A percentile compares a stretch with the other conserved stretches of the same genome.
Evolutionary conservation across 2,888 invertebrate species (phyloP).

Genomic region (Eupeodes latifasciatus): DNA sequence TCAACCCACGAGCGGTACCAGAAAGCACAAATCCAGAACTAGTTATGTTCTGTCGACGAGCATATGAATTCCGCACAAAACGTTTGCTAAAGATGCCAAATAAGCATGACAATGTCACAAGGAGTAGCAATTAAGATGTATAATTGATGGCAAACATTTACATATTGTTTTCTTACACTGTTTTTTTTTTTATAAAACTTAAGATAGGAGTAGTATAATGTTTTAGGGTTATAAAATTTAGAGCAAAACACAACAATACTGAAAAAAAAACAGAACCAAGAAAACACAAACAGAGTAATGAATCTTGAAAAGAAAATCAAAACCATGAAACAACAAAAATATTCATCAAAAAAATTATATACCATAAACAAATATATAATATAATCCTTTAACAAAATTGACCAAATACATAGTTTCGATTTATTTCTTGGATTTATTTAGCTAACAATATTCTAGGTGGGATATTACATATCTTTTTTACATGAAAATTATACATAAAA

Average conservation of each 20-base stretch:
- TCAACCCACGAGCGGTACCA: slow-evolving; percentile 85
- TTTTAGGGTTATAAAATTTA: slow-evolving; percentile 65
- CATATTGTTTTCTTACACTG: slow-evolving; percentile 75
- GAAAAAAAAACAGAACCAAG: slow-evolving; percentile 66
- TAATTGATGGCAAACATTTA: slow-evolving; percentile 38
- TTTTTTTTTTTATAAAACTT: slow-evolving; percentile 56
- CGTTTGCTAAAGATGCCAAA: slow-evolving; percentile 83
- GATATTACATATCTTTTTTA: slow-evolving; percentile 75
- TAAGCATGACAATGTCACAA: slow-evolving; percentile 79
- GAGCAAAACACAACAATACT: slow-evolving; percentile 64
- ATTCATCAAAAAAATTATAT: slow-evolving; percentile 55
- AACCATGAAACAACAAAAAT: slow-evolving; percentile 66
- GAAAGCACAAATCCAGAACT: slow-evolving; percentile 91
- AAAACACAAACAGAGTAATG: slow-evolving; percentile 43
- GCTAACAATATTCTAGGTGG: slow-evolving; percentile 53
- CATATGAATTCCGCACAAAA: slow-evolving; percentile 97
- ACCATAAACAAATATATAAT: slow-evolving; percentile 27
- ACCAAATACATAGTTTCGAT: slow-evolving; percentile 56
- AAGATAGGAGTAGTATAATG: slow-evolving; percentile 67
- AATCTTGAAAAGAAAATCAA: slow-evolving; percentile 61
- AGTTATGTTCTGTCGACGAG: slow-evolving; percentile 96
- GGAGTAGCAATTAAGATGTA: slow-evolving; percentile 73
- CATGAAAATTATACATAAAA: slow-evolving; percentile 59
- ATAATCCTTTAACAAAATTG: slow-evolving; percentile 50
- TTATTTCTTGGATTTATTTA: slow-evolving; percentile 61